Evolutionary conservation across 1,140 invertebrate genomes (phyloP), one percentile per base, ranked within the genome.

Genomic region (Lanistes nyassanus): DNA sequence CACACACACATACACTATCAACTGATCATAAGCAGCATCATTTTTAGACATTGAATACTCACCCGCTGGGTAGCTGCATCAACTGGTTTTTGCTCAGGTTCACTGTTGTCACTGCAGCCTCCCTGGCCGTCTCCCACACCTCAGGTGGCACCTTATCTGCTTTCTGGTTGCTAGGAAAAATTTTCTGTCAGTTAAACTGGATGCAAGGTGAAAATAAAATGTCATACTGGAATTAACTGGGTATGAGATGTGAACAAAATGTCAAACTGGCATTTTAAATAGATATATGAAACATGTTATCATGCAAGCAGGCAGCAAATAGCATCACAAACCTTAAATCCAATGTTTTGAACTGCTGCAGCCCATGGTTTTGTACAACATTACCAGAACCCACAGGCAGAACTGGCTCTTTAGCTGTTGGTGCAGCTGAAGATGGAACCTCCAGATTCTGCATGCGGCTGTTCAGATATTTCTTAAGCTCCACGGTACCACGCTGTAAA

Each of bases 11-110:
- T 47, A 16, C 19, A 13, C 42, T 47, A 16, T 16, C 9, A 47
- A 47, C 9, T 13, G 19, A 47, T 47, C 19, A 47, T 66, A 66
- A 37, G 29, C 21, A 66, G 37, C 47, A 42, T 37, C n/a, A 69
- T 69, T 69, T 16, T 47, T 42, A 42, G n/a, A n/a, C 42, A 34
- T 23, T 64, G 26, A 55, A 0, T 31, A 87, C 89, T 88, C 89
- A 95, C 94, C 92, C 92, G n/a, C 87, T 79, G 11, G 95, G 94
- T 75, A 96, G 80, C 11, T 90, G 83, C 9, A 88, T 88, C 0
- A 97, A 89, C 81, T 92, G 92, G 89, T 97, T 97, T 89, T 93
- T 94, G 71, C 93, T 94, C 55, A 97, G 88, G 89, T 97, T 95
- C 34, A 96, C 90, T 55, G 92, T 92, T 62, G 92, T 92, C 2